Conservation (phyloP, 2,797 vertebrate species). For the Alfaro cultratus region DNA sequence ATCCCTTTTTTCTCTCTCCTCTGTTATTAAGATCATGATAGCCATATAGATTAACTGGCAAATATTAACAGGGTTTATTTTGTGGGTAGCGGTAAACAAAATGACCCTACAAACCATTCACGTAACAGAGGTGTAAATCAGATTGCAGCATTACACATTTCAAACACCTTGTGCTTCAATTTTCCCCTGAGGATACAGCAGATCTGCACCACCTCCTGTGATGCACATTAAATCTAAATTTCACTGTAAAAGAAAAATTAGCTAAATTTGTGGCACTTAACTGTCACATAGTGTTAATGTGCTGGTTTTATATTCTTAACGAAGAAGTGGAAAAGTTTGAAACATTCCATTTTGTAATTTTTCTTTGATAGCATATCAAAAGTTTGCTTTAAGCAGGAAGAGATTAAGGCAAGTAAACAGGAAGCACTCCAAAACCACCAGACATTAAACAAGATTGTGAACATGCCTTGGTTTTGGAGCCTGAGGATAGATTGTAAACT, state of each 20-base stretch:
- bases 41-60: slow-evolving; percentile 33
- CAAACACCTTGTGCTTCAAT: slow-evolving; percentile 61
- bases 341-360: not conserved
- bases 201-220: slow-evolving; percentile 35
- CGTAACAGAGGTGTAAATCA: slow-evolving; percentile 48
- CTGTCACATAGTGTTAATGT: slow-evolving; percentile 6
- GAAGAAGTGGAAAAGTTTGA: not conserved
- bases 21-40: not conserved
- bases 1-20: not conserved
- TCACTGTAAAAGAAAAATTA: slow-evolving; percentile 30
- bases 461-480: not conserved
- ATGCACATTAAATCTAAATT: slow-evolving; percentile 22
- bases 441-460: slow-evolving; percentile 1
- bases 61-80: slow-evolving; percentile 52
- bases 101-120: slow-evolving; percentile 47
- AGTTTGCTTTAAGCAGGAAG: not conserved
- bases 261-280: slow-evolving; percentile 20
- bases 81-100: slow-evolving; percentile 56
- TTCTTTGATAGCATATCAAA: slow-evolving; percentile 14
- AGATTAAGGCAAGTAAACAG: not conserved
- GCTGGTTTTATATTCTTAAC: slow-evolving; percentile 7
- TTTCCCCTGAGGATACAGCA: slow-evolving; percentile 35
- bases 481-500: not conserved
- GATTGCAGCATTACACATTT: slow-evolving; percentile 58
- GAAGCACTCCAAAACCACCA: not conserved